Conservation (phyloP, 2,113 vertebrate genomes). For the Antigone vipio region DNA sequence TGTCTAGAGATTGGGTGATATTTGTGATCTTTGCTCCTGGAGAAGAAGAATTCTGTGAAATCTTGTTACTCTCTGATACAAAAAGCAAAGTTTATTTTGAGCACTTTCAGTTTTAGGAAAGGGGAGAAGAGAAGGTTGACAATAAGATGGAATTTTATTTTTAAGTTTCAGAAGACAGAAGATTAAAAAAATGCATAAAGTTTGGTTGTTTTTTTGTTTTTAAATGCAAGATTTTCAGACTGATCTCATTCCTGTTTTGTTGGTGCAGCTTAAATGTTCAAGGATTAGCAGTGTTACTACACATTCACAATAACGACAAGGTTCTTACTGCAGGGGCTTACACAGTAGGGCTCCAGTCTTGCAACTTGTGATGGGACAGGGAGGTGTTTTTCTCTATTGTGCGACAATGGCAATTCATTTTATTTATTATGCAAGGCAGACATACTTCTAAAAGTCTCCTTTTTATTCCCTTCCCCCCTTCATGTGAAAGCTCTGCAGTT, state of each 20-base stretch:
- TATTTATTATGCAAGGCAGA: not conserved
- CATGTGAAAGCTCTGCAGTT: not conserved
- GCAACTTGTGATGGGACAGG: not conserved
- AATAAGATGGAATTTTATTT: not conserved
- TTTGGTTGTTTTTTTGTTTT: too few relatives aligned
- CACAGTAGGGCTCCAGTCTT: not conserved
- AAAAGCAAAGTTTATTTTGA: not conserved
- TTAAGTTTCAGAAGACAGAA: not conserved
- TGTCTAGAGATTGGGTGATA: not conserved
- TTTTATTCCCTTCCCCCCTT: not conserved
- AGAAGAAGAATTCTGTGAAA: not conserved
- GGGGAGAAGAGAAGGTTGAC: not conserved
- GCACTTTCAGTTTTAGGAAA: not conserved
- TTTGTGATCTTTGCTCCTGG: not conserved
- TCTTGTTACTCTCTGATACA: not conserved
- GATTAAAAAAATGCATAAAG: not conserved
- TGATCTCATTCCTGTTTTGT: not conserved
- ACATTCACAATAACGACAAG: accelerated
- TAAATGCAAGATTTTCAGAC: not conserved
- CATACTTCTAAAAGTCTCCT: not conserved
- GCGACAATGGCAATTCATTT: not conserved
- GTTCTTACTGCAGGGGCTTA: not conserved
- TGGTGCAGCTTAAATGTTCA: not conserved
- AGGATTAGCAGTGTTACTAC: not conserved
- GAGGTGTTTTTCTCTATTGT: not conserved